A percentile compares a stretch with the other conserved stretches of the same genome.
Evolutionary conservation across 2,888 invertebrate genomes (phyloP).

Genomic region (Cenopis cana): DNA sequence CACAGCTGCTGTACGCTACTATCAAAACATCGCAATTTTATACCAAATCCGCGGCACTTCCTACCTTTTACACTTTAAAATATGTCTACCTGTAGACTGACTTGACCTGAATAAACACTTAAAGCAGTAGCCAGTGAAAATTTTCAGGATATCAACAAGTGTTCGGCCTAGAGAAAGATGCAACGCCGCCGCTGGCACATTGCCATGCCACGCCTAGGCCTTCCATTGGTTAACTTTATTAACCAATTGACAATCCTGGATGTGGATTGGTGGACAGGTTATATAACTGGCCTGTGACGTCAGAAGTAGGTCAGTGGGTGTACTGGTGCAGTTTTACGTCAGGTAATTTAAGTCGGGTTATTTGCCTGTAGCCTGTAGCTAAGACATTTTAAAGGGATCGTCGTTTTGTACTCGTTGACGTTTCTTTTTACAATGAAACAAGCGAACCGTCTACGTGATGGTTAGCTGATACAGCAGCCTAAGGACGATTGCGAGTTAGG

Average conservation of each 20-base stretch:
- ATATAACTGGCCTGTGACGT: constrained; percentile 25
- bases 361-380: neutral
- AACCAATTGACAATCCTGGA: constrained; percentile 41
- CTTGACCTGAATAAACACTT: constrained; percentile 42
- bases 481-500: no score
- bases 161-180: constrained; percentile 42
- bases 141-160: constrained; percentile 41
- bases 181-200: constrained; percentile 32
- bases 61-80: neutral
- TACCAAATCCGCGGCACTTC: neutral
- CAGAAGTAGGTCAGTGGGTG: constrained; percentile 37
- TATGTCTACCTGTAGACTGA: neutral
- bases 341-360: neutral
- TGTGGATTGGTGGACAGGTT: constrained; percentile 41
- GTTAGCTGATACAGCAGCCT: no score
- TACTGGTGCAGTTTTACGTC: neutral
- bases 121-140: constrained; percentile 37
- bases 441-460: no score
- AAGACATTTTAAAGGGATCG: neutral
- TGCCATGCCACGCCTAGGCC: constrained; percentile 44
- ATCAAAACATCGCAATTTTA: neutral
- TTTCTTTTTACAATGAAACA: no score
- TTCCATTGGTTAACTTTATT: constrained; percentile 44
- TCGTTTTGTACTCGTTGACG: no score
- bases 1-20: neutral